phyloP scores from a whole-genome alignment of 2,113 vertebrate species.

The Protomyctophum bolini region DNA sequence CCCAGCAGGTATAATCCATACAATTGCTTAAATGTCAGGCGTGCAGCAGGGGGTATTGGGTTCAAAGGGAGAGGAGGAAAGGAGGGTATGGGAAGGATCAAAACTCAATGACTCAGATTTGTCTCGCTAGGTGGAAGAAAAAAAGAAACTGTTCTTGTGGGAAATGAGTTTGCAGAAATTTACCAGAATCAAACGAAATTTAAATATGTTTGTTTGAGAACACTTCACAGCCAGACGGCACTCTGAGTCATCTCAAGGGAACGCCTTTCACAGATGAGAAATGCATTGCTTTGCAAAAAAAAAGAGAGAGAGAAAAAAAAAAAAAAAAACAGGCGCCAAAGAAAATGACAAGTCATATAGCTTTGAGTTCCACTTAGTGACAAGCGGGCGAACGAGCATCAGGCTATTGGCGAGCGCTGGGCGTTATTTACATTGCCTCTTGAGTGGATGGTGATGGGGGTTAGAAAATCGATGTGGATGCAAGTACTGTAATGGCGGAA shows the following conservation, averaged over 20 bases:
- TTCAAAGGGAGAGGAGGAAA: constrained; percentile 39
- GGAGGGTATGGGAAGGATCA: constrained; percentile 39
- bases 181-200: constrained; percentile 14
- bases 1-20: constrained; percentile 52
- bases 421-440: constrained; percentile 66
- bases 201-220: constrained; percentile 37
- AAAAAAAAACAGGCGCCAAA: constrained; percentile 40
- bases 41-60: constrained; percentile 25
- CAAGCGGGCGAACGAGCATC: constrained; percentile 45
- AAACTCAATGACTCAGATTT: constrained; percentile 53
- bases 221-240: constrained; percentile 21
- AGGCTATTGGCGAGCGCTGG: constrained; percentile 48
- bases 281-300: constrained; percentile 44
- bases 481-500: constrained; percentile 60
- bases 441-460: constrained; percentile 55
- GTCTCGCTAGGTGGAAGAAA: constrained; percentile 18
- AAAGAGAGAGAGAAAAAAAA: no score
- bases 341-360: constrained; percentile 64
- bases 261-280: constrained; percentile 39
- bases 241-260: constrained; percentile 44
- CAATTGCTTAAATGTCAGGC: constrained; percentile 33
- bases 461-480: constrained; percentile 62
- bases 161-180: constrained; percentile 52
- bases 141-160: constrained; percentile 12
- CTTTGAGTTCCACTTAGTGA: constrained; percentile 60